phyloP scores from a whole-genome alignment of 2,797 vertebrate genomes.

The Pantherophis alleghaniensis region DNA sequence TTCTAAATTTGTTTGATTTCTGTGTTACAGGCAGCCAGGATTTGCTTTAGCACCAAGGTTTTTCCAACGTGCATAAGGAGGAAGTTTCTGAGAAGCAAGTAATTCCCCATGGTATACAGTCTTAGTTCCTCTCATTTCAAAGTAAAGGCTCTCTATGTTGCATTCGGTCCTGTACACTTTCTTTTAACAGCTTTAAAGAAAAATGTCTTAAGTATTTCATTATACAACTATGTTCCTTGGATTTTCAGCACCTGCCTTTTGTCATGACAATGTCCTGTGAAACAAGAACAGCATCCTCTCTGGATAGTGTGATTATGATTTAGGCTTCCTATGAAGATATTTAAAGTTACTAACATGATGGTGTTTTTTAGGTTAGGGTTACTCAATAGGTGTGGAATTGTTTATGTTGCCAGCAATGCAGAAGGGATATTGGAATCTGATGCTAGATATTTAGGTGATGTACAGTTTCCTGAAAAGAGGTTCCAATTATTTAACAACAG shows the following conservation, averaged over 20 bases:
- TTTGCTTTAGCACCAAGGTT: conserved; percentile 12
- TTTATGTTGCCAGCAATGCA: background rate
- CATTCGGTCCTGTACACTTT: background rate
- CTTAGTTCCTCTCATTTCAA: conserved; percentile 1
- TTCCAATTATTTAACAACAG: background rate
- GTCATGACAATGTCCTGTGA: background rate
- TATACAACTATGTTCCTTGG: background rate
- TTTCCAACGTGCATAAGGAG: conserved; percentile 18
- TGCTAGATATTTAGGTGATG: background rate
- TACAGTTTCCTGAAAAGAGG: background rate
- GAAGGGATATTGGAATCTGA: background rate
- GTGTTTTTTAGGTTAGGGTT: background rate
- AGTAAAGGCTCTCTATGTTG: background rate
- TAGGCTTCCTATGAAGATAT: background rate
- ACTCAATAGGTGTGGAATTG: background rate
- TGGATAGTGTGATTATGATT: background rate
- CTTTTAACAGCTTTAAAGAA: background rate
- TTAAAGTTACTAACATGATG: background rate
- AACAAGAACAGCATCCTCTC: background rate
- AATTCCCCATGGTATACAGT: background rate
- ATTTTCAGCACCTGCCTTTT: background rate
- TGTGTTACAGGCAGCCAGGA: background rate
- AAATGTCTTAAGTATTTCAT: background rate
- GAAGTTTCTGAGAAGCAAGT: background rate
- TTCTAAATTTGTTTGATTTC: background rate